phyloP scores from a whole-genome alignment of 2,113 vertebrate species.

The Aepyceros melampus region DNA sequence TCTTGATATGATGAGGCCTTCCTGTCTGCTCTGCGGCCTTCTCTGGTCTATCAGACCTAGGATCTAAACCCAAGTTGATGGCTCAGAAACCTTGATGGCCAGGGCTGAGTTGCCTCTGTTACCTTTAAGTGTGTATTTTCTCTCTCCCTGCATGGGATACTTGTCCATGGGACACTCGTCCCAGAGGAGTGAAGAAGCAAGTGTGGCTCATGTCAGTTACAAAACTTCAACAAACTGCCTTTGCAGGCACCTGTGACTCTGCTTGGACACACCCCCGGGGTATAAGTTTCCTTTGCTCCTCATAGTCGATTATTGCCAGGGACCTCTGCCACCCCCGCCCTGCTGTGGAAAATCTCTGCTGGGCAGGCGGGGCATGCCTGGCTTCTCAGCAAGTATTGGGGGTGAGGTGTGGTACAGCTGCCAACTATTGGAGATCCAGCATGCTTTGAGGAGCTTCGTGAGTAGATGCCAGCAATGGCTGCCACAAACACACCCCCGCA shows the following conservation, averaged over 20 bases:
- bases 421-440: neutral
- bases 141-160: neutral
- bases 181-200: neutral
- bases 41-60: neutral
- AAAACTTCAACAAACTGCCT: neutral
- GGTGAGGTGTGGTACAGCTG: neutral
- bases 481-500: neutral
- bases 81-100: neutral
- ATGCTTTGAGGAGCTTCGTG: neutral
- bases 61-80: neutral
- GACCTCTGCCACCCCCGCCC: neutral
- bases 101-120: neutral
- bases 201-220: neutral
- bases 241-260: neutral
- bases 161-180: neutral
- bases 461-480: neutral
- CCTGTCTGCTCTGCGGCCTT: neutral
- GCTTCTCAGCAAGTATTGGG: neutral
- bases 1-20: neutral
- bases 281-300: neutral
- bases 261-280: neutral
- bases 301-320: neutral
- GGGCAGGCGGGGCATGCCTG: rapidly evolving
- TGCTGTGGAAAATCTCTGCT: neutral
- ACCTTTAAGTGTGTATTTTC: neutral